These are phyloP conservation scores for Leuciscus waleckii DNA, from an alignment of 2,797 vertebrate species.

Conservation along the genomic window DNA sequence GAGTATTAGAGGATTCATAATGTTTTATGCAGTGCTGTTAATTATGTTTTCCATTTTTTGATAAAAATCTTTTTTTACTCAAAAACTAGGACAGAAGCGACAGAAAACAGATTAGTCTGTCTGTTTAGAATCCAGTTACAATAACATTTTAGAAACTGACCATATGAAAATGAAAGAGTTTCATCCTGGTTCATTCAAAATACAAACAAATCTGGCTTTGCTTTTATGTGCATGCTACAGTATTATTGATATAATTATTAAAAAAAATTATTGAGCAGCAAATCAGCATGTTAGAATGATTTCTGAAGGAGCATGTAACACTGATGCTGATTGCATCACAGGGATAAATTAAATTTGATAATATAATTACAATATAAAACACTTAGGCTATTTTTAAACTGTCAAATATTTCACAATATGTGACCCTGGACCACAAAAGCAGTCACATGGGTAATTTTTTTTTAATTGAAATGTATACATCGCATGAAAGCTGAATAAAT, in stretches of 20 bases:
- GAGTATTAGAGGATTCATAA: conserved; percentile 20
- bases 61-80: conserved; percentile 5
- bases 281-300: not conserved
- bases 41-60: conserved; percentile 23
- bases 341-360: not conserved
- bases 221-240: not conserved
- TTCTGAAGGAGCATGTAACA: not conserved
- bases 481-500: too few relatives aligned
- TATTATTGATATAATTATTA: not conserved
- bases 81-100: not conserved
- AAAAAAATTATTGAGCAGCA: not conserved
- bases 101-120: not conserved
- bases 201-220: not conserved
- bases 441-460: too few relatives aligned
- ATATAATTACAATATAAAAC: not conserved
- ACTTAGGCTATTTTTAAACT: not conserved
- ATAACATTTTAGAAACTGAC: not conserved
- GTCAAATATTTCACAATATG: not conserved
- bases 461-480: too few relatives aligned
- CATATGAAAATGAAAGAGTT: not conserved
- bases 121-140: not conserved
- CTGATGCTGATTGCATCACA: not conserved
- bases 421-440: too few relatives aligned
- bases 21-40: conserved; percentile 22
- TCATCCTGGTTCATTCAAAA: not conserved